These are phyloP conservation scores for Phaenicophaeus curvirostris DNA, from an alignment of 2,797 vertebrate genomes.

Conservation along the genomic window DNA sequence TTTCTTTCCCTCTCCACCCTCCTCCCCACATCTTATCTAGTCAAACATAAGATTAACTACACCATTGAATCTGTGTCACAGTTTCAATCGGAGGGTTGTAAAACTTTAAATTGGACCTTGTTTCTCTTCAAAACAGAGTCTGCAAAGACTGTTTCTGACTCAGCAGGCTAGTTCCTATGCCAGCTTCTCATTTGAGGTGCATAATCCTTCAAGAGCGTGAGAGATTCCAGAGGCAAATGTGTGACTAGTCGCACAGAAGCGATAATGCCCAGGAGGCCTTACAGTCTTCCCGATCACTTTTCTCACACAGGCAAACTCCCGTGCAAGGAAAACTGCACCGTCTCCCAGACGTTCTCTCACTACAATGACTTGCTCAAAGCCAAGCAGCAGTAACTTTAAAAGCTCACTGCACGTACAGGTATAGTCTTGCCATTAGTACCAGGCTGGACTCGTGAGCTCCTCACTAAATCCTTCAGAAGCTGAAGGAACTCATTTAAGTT, in stretches of 20 bases:
- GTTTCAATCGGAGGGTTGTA: background rate
- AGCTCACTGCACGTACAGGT: background rate
- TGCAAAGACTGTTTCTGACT: background rate
- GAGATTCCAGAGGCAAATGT: background rate
- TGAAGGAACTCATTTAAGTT: background rate
- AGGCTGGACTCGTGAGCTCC: background rate
- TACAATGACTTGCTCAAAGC: background rate
- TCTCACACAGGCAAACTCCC: background rate
- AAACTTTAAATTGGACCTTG: background rate
- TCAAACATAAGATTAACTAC: background rate
- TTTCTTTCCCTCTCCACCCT: background rate
- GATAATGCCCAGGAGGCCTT: background rate
- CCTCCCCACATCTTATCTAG: background rate
- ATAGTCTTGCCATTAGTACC: background rate
- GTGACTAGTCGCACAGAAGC: background rate
- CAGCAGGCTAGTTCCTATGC: background rate
- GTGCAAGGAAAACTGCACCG: background rate
- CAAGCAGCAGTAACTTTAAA: background rate
- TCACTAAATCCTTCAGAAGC: background rate
- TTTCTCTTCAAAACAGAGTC: background rate
- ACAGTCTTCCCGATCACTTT: background rate
- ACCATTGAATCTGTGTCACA: background rate
- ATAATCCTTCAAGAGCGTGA: background rate
- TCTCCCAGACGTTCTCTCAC: background rate
- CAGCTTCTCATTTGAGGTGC: background rate